These are phyloP conservation scores for Ellobius talpinus DNA, from an alignment of 2,113 vertebrate genomes.

Conservation along the genomic window DNA sequence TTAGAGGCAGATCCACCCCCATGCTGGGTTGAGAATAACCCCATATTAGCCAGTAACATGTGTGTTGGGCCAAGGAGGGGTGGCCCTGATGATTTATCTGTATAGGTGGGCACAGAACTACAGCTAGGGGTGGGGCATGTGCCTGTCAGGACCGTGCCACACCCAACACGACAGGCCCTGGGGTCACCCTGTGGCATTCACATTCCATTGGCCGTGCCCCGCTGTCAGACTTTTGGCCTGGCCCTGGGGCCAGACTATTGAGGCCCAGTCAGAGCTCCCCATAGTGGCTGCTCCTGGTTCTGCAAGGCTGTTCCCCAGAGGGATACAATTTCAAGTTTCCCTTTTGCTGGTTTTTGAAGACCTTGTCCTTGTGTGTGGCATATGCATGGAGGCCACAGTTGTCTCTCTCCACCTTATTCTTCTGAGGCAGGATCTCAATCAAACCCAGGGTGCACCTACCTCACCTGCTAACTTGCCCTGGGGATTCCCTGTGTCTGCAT, in stretches of 20 bases:
- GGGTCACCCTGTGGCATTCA: not conserved
- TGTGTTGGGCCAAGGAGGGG: constrained; percentile 28
- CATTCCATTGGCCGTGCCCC: rapidly evolving
- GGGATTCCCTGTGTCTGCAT: not conserved
- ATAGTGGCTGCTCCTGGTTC: not conserved
- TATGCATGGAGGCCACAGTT: not conserved
- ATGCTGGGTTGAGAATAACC: constrained; percentile 71
- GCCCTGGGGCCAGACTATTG: rapidly evolving
- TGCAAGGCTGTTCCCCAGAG: not conserved
- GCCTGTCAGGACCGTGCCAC: not conserved
- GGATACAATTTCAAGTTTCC: not conserved
- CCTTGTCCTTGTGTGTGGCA: not conserved
- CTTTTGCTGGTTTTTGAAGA: not conserved
- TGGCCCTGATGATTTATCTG: constrained; percentile 29
- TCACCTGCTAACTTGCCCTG: not conserved
- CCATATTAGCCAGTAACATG: not conserved
- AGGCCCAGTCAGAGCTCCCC: not conserved
- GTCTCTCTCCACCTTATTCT: not conserved
- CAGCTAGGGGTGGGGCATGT: not conserved
- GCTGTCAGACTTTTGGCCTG: not conserved
- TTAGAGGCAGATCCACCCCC: not conserved
- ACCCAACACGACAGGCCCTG: not conserved
- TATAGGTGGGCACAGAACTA: constrained; percentile 40
- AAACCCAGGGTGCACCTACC: too few relatives aligned
- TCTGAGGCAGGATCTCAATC: not conserved